phyloP scores from a whole-genome alignment of 2,113 vertebrate genomes.

The Oreocharis arfaki region DNA sequence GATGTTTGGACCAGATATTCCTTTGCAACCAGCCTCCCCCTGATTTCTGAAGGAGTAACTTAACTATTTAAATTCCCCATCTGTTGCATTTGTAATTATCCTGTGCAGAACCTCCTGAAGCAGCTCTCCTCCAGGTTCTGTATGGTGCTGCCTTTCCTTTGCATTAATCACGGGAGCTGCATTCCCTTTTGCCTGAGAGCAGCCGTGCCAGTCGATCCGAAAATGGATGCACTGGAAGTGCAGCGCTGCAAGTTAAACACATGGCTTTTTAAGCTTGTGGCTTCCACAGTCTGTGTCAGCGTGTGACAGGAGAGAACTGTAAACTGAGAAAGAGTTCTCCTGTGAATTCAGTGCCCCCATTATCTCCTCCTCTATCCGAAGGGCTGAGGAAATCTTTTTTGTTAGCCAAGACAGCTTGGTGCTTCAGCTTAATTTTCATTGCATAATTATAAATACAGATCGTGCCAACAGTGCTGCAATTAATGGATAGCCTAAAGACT shows the following conservation, averaged over 20 bases:
- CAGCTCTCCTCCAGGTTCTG: neutral
- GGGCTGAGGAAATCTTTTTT: constrained; percentile 60
- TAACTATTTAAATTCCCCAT: neutral
- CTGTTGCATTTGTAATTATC: neutral
- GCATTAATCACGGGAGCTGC: constrained; percentile 9
- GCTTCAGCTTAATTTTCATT: constrained; percentile 74
- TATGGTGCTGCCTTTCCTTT: neutral
- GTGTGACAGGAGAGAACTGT: neutral
- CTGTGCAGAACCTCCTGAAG: neutral
- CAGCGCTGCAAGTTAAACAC: neutral
- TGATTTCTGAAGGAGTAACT: neutral
- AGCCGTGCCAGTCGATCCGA: neutral
- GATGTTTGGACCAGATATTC: neutral
- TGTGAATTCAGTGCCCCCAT: constrained; percentile 64
- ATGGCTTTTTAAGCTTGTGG: neutral
- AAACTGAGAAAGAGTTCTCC: constrained; percentile 34
- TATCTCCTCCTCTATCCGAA: constrained; percentile 56
- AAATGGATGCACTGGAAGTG: constrained; percentile 40
- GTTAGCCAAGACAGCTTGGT: constrained; percentile 70
- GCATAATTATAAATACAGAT: constrained; percentile 78
- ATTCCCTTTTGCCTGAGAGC: constrained; percentile 13
- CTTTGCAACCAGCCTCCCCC: neutral
- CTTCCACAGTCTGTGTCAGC: neutral
- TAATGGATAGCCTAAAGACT: constrained; percentile 82
- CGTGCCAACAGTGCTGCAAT: constrained; percentile 76